These are phyloP conservation scores for Chelon auratus DNA, from an alignment of 2,797 vertebrate species.

Conservation along the genomic window DNA sequence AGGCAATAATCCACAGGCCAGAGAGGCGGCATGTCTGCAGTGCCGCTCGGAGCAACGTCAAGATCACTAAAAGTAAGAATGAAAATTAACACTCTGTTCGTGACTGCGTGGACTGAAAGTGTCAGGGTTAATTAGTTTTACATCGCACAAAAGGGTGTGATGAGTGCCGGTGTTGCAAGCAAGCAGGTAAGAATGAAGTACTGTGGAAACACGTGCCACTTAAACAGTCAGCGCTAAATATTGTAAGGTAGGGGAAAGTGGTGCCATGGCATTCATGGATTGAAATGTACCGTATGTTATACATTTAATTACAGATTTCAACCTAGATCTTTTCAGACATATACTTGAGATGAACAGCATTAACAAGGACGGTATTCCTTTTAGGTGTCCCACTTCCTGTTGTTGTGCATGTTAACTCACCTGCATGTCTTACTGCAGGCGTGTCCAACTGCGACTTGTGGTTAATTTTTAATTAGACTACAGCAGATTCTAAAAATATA, in stretches of 20 bases:
- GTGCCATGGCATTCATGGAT: background rate
- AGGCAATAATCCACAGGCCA: conserved; percentile 49
- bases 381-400: background rate
- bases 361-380: background rate
- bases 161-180: conserved; percentile 30
- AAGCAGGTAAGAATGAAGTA: conserved; percentile 56
- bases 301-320: background rate
- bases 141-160: conserved; percentile 49
- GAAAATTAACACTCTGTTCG: conserved; percentile 50
- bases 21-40: conserved; percentile 35
- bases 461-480: no score
- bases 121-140: conserved; percentile 67
- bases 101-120: conserved; percentile 68
- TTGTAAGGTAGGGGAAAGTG: background rate
- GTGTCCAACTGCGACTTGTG: no score
- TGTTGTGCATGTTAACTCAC: background rate
- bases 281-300: background rate
- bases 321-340: background rate
- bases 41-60: conserved; percentile 66
- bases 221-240: conserved; percentile 5
- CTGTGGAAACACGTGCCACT: conserved; percentile 14
- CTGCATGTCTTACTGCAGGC: background rate
- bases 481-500: no score
- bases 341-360: conserved; percentile 2
- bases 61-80: conserved; percentile 63